Base-by-base conservation (phyloP, 2,113 vertebrate genomes). In the Labrus mixtus region DNA sequence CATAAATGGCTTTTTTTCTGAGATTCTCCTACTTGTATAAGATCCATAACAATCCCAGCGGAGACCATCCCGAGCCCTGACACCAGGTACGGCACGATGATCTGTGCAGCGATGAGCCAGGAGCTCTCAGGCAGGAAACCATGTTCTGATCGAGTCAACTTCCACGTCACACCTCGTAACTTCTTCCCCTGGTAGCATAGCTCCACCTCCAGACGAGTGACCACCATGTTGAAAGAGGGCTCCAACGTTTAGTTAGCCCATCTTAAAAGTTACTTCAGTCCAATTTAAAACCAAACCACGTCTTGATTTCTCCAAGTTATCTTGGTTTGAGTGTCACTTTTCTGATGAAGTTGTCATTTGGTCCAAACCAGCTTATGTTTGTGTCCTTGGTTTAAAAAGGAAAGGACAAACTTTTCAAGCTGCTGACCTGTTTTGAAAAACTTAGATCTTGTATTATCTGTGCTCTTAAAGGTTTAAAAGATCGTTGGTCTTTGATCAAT, bases 121-220 rank as follows among this genome's bases (percentile, higher is more conserved):
- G 93, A 84, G 29, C 95, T 95, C 94, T 99, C 97, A 0, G 95
- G 96, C 33, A 96, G 84, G 88, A 96, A 94, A 58, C 96, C 96
- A 11, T 84, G 88, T 58, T 95, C 91, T 0, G 94, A 96, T 66
- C 94, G 94, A 13, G 92, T 95, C 58, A 98, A 73, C 85, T 96
- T 95, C 90, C 97, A 98, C 62, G 93, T 96, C 90, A 99, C 95
- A 33, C 96, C 96, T 59, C 95, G 94, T 59, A 98, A 93, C 83
- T 97, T 97, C 85, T 88, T 93, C 58, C 95, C 96, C 56, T 95
- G 95, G 85, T 97, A 98, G 86, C 94, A 83, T 6, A 98, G 91
- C 92, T 98, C 92, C 87, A 98, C 51, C 65, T 96, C 94, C 84
- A 99, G 89, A 81, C 92, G 95, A 6, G 97, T 98, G 82, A 99